These are phyloP conservation scores for Rhinoptilus africanus DNA, from an alignment of 2,113 vertebrate species.

Conservation along the genomic window DNA sequence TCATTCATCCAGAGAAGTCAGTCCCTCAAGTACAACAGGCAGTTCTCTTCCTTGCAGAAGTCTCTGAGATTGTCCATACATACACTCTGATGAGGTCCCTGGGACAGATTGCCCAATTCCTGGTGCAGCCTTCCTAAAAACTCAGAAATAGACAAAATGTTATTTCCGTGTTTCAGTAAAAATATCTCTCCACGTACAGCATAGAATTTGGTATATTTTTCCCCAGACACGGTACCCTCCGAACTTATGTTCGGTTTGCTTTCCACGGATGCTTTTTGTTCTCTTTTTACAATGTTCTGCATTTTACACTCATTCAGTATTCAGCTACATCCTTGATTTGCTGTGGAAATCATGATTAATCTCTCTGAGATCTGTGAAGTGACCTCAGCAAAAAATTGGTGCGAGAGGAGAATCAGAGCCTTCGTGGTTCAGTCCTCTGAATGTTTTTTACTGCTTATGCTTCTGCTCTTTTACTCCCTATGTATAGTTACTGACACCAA, in stretches of 20 bases:
- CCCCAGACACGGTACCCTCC: not conserved
- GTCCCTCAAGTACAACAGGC: not conserved
- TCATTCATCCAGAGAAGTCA: not conserved
- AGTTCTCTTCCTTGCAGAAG: not conserved
- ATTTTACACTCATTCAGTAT: not conserved
- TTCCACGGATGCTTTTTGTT: not conserved
- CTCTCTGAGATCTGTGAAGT: not conserved
- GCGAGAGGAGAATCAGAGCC: not conserved
- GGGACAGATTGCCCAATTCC: not conserved
- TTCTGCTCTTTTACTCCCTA: not conserved
- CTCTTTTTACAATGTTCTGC: too few relatives aligned
- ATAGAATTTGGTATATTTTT: not conserved
- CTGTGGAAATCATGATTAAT: not conserved
- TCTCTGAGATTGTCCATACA: not conserved
- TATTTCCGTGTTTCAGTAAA: not conserved
- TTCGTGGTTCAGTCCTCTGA: not conserved
- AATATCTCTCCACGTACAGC: not conserved
- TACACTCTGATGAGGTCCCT: not conserved
- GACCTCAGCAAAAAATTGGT: not conserved
- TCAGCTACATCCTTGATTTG: not conserved
- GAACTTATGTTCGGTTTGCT: not conserved
- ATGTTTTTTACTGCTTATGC: not conserved
- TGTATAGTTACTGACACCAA: not conserved
- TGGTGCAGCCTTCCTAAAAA: not conserved
- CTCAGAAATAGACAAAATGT: not conserved